Base-by-base conservation (phyloP, 1,140 invertebrate genomes). In the Brachionus sp. region DNA sequence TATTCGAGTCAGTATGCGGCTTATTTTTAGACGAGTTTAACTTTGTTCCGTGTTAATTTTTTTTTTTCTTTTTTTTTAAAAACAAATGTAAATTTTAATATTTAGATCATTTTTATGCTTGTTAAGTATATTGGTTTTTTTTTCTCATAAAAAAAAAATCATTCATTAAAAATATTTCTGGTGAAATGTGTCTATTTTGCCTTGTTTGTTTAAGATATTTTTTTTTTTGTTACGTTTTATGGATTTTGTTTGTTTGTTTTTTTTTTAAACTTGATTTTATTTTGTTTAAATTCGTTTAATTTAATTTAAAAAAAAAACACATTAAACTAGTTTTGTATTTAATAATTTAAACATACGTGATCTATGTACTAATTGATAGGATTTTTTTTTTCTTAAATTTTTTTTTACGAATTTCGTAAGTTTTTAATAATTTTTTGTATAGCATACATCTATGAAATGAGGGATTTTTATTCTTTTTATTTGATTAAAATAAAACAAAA, bases 1-100 rank as follows among this genome's bases (percentile, higher is more conserved):
- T 75, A 75, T 46, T 7, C 70, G 39, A 75, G 23, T 29, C 70
- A 75, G 16, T 75, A 75, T 29, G 42, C 70, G 23, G 70, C 70
- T 50, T 75, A 75, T 46, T 75, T 75, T 75, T 75, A 46, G 44
- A 75, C 39, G 16, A 37, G 13, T 70, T 39, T 19, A 39, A 44
- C 5, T 39, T 39, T 57, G 50, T 57, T 57, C 50, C 50, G 64
- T 37, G 64, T 66, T 66, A 5, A 4, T 66, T 66, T 66, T 70
- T 39, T 33, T 33, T 37, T 12, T 37, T 70, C 37, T 19, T 70
- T 37, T 35, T 70, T 37, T 70, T 70, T 29, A 2, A 29, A 29
- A 13, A 70, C 5, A 16, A 16, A 5, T 64, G 19, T 64, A 39
- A 16, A 39, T 70, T 70, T 70, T 70, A 70, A 70, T 53, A 16